Evolutionary conservation across 2,113 vertebrate genomes (phyloP), one percentile per base, ranked within the genome.

Genomic region (Mustela lutreola): DNA sequence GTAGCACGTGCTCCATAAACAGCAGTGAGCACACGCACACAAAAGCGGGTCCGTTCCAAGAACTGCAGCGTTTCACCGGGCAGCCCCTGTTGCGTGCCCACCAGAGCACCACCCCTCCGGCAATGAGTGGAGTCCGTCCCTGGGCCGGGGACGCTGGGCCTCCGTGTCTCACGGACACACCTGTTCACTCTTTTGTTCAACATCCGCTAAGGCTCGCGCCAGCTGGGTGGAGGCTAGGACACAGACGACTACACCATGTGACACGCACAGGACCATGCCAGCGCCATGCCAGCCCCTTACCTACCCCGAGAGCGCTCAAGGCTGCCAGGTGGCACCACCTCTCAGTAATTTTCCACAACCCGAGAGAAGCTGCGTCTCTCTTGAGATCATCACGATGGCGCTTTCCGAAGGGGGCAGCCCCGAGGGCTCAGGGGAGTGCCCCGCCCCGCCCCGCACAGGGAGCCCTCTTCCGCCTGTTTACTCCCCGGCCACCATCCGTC

Each of bases 61-160:
- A 28, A 12, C 8, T 4, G 42, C 0, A 0, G 2, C 0, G 31
- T 7, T 33, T 48, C 33, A 11, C 50, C 0, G 4, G 28, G 28
- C 36, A 58, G 11, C 31, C 33, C 65, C 8, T 5, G 39, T 14
- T 12, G 62, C 6, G n/a, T 10, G 53, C 63, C 28, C 70, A 7
- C 48, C 6, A 50, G 50, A 2, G 19, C 26, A 9, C 33, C 28
- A 0, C 4, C 1, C 0, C 82, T 5, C 22, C 36, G 18, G 83
- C 67, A 14, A 18, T 4, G 31, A 56, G 18, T 9, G 16, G 36
- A 4, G 24, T 60, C 33, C 58, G 39, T 1, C 48, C 11, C 12
- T 36, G 65, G 65, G 39, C 24, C 62, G 3, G 0, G 67, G 65
- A 4, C 1, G 18, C n/a, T 2, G 0, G 12, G 58, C 4, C 26